phyloP scores from a whole-genome alignment of 2,888 invertebrate species.

The Peribatodes rhomboidaria region DNA sequence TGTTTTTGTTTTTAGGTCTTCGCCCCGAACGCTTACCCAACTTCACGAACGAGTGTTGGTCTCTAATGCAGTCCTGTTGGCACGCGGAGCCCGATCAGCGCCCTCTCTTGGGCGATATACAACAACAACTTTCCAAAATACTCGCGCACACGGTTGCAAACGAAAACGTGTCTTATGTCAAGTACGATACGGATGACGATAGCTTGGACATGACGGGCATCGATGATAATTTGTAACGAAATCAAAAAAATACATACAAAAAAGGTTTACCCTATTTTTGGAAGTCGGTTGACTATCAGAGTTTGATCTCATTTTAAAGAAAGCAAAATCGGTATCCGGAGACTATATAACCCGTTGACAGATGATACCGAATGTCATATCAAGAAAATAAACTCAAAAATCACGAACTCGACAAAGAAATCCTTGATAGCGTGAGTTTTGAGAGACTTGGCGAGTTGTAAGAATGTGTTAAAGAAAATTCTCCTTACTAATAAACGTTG shows the following conservation, averaged over 20 bases:
- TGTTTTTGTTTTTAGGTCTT: constrained; percentile 86
- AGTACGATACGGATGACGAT: constrained; percentile 56
- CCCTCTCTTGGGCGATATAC: constrained; percentile 93
- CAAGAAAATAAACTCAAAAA: no score
- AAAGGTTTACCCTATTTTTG: not conserved
- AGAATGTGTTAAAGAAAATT: no score
- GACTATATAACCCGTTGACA: no score
- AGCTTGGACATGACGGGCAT: constrained; percentile 64
- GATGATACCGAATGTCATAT: no score
- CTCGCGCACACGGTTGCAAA: constrained; percentile 41
- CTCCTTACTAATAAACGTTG: no score
- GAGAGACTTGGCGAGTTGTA: no score
- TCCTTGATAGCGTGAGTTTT: no score
- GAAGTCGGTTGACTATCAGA: not conserved
- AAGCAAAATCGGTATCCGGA: no score
- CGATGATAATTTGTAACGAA: constrained; percentile 27
- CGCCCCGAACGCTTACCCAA: constrained; percentile 92
- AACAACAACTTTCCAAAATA: constrained; percentile 88
- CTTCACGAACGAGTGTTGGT: constrained; percentile 93
- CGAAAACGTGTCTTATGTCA: constrained; percentile 31
- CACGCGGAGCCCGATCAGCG: constrained; percentile 90
- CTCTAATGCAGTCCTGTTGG: constrained; percentile 95
- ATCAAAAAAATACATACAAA: no score
- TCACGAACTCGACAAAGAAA: no score
- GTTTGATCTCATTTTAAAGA: not conserved